Conservation (phyloP, 1,140 invertebrate species). For the Trachelipus rathkii region DNA sequence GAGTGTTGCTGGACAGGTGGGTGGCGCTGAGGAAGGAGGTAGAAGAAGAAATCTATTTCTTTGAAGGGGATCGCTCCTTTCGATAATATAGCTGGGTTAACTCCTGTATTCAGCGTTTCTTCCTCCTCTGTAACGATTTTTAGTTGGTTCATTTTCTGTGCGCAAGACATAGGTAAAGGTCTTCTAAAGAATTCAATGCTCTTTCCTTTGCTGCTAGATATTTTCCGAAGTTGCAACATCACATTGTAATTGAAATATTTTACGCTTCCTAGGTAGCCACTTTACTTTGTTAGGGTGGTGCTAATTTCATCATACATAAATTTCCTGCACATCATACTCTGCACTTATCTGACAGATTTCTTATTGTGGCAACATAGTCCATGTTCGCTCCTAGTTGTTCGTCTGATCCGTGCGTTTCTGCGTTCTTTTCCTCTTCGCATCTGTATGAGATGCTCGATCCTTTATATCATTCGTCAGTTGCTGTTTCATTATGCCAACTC, state of each 20-base stretch:
- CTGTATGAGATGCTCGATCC: no score
- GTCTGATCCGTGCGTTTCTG: neutral
- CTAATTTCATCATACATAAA: no score
- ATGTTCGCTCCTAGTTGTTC: neutral
- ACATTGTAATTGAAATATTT: conserved; percentile 25
- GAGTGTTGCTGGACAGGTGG: neutral
- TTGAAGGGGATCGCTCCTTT: conserved; percentile 22
- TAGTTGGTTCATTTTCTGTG: neutral
- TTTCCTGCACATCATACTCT: neutral
- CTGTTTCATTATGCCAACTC: no score
- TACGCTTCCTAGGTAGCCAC: neutral
- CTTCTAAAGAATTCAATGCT: neutral
- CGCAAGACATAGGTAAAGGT: neutral
- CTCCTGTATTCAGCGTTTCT: neutral
- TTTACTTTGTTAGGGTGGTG: conserved; percentile 17
- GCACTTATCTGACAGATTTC: neutral
- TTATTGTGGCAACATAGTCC: neutral
- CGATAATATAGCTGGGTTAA: neutral
- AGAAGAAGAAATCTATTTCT: conserved; percentile 11
- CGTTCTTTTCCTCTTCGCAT: no score
- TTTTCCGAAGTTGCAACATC: conserved; percentile 19
- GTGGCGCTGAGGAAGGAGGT: neutral
- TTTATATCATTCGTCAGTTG: no score
- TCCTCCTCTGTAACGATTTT: neutral
- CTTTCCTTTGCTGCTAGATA: conserved; percentile 27